phyloP scores from a whole-genome alignment of 2,888 invertebrate species.

The Tipula vernalis region DNA sequence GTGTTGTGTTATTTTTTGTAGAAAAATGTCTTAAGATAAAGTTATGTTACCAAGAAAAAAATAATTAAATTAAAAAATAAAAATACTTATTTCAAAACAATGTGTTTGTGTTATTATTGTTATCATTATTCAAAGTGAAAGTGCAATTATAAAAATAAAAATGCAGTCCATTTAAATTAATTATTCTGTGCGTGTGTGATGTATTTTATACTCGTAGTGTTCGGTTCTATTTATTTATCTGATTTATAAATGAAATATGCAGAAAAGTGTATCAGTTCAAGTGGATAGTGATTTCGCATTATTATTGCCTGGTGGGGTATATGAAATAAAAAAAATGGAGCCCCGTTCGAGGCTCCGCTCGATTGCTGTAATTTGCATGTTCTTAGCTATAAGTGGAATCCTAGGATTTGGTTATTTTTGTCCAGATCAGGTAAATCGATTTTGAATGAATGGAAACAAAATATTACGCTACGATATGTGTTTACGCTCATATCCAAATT shows the following conservation, averaged over 20 bases:
- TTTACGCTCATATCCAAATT: not conserved
- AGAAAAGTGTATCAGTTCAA: conserved; percentile 70
- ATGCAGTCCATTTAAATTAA: not conserved
- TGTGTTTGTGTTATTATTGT: not conserved
- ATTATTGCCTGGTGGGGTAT: conserved; percentile 62
- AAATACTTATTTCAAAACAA: not conserved
- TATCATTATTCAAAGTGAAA: not conserved
- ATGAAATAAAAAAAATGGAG: conserved; percentile 78
- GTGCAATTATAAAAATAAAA: not conserved
- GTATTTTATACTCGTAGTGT: not conserved
- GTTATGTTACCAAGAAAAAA: not conserved
- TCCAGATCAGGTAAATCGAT: conserved; percentile 60
- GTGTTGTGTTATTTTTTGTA: not conserved
- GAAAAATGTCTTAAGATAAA: not conserved
- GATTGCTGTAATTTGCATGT: conserved; percentile 68
- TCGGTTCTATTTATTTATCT: conserved; percentile 16
- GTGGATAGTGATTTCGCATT: conserved; percentile 73
- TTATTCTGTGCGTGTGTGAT: not conserved
- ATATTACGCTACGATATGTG: not conserved
- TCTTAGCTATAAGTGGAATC: conserved; percentile 72
- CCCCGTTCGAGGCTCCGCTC: conserved; percentile 67
- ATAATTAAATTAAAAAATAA: not conserved
- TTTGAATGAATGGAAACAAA: not conserved
- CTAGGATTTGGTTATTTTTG: conserved; percentile 84
- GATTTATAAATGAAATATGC: conserved; percentile 34